phyloP scores from a whole-genome alignment of 2,888 invertebrate species.

The Drosophila nigritarsus region DNA sequence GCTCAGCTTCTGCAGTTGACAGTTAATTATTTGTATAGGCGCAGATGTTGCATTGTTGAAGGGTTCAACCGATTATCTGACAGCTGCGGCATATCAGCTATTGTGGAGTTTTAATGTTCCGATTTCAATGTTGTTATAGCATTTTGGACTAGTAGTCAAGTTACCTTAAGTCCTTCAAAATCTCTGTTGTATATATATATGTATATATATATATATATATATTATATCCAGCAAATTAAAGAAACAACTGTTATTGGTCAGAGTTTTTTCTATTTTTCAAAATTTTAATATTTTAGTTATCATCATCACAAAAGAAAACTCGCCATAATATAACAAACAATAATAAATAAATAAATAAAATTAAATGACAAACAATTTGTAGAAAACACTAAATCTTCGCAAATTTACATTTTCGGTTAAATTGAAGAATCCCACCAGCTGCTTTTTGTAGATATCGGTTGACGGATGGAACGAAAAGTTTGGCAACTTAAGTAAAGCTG shows the following conservation, averaged over 20 bases:
- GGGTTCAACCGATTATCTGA: constrained; percentile 53
- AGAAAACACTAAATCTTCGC: neutral
- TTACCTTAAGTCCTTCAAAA: no score
- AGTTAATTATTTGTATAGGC: constrained; percentile 74
- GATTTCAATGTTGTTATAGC: neutral
- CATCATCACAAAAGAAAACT: no score
- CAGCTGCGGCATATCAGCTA: constrained; percentile 31
- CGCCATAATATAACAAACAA: no score
- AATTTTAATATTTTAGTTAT: no score
- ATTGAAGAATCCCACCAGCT: neutral
- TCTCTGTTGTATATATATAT: no score
- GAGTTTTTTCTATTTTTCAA: no score
- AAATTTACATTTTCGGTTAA: neutral
- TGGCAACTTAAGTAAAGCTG: neutral
- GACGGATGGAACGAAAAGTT: constrained; percentile 11
- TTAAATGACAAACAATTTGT: neutral
- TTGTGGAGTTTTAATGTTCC: neutral
- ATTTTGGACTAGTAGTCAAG: no score
- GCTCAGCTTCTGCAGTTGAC: constrained; percentile 64
- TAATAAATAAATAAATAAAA: no score
- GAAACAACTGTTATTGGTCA: no score
- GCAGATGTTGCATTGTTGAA: constrained; percentile 62
- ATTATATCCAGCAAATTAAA: no score
- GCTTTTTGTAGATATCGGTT: neutral
- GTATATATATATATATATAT: no score